Base-by-base conservation (phyloP, 2,888 invertebrate genomes). In the Drosophila mimetica region DNA sequence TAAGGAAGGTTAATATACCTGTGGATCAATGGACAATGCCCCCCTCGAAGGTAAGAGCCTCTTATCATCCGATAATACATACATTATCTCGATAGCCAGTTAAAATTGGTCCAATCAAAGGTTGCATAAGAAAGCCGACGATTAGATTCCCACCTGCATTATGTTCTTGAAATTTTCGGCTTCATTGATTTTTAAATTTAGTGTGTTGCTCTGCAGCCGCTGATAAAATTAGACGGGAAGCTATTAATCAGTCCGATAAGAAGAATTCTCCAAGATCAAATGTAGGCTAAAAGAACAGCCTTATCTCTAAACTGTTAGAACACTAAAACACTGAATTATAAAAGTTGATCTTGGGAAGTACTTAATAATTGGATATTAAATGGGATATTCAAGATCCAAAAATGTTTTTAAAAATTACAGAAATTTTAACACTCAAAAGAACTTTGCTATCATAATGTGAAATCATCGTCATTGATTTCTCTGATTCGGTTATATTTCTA, bases 241-340 rank as follows among this genome's bases (percentile, higher is more conserved):
- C 20, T 60, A 30, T 37, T 44, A 60, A 60, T 55, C 55, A 53
- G 20, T 1, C 11, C 18, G 52, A 53, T 53, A 30, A 28, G 41
- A 13, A 16, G 18, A 28, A 14, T 11, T 25, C 25, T 11, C 2
- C 25, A 22, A 14, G 9, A 14, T 44, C 14, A 42, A n/a, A 22
- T 7, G 25, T 25, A 8, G 34, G 34, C n/a, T 13, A n/a, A n/a
- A n/a, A n/a, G n/a, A n/a, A n/a, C n/a, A n/a, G 25, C 25, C 25
- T 25, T 1, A 25, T 25, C 25, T 25, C 25, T 7, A 25, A 25
- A 7, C 7, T 25, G n/a, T 25, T 25, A 25, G 25, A n/a, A n/a
- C n/a, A n/a, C n/a, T n/a, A n/a, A n/a, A n/a, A n/a, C n/a, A n/a
- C n/a, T n/a, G n/a, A n/a, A n/a, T n/a, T n/a, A n/a, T n/a, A n/a